Evolutionary conservation across 2,113 vertebrate genomes (phyloP).

Genomic region (Mus musculus): GRCm39 chrX:160888501-160889000

Average conservation of each 20-base stretch:
- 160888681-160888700: not conserved
- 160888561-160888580: constrained; percentile 3
- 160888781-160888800: constrained; percentile 33
- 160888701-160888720: not conserved
- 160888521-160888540: not conserved
- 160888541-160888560: not conserved
- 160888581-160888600: not conserved
- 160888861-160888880: constrained; percentile 51
- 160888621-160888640: not conserved
- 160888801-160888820: not conserved
- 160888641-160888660: not conserved
- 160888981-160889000: constrained; percentile 35
- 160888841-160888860: not conserved
- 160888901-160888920: constrained; percentile 66
- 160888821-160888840: not conserved
- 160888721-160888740: not conserved
- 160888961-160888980: constrained; percentile 60
- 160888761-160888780: constrained; percentile 18
- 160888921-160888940: constrained; percentile 70
- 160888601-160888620: not conserved
- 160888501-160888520: not conserved
- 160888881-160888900: constrained; percentile 67
- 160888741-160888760: not conserved
- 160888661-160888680: not conserved
- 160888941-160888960: constrained; percentile 72